Base-by-base conservation (phyloP, 2,113 vertebrate genomes). In the Ictalurus furcatus region DNA sequence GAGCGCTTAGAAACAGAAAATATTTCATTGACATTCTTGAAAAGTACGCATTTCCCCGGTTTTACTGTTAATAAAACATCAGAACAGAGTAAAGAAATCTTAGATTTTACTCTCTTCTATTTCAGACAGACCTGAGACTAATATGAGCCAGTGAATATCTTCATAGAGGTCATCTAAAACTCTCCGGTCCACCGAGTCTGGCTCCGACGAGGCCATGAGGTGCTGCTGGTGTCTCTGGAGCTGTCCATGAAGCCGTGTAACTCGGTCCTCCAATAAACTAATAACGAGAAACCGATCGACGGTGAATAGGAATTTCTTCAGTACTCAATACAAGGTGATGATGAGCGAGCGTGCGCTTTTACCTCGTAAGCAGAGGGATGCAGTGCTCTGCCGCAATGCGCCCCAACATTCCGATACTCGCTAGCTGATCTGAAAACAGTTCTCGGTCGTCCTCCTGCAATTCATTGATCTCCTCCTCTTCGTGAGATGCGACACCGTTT, bases 101-200 rank as follows among this genome's bases (percentile, higher is more conserved):
- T 63, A 44, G 6, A 40, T 21, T 44, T 80, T 2, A 52, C 76
- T 82, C 79, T 82, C 34, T 58, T 40, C 6, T 58, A 16, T 59
- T 80, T 44, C 88, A 93, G 37, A 87, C 97, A 90, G 88, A 99
- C 98, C 98, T 97, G 98, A 97, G 93, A 99, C 98, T 96, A 99
- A 95, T 94, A 99, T 97, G 92, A 99, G 97, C 98, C 98, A 99
- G 96, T 99, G 98, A 95, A 99, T 99, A 95, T 99, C 98, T 95
- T 99, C 98, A 12, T 99, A 99, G 69, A 99, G 96, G 90, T 99
- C 98, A 90, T 99, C 98, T 93, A 99, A 96, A 85, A 96, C 96
- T 95, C 97, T 98, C 93, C 96, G 96, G 92, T 98, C 97, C 61
- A 96, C 92, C 6, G 97, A 94, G 79, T 94, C 95, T 3, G 96